Percentiles rank a stretch among this genome's conserved stretches.
phyloP scores from a whole-genome alignment of 2,888 invertebrate species.

The Eupithecia subumbrata region DNA sequence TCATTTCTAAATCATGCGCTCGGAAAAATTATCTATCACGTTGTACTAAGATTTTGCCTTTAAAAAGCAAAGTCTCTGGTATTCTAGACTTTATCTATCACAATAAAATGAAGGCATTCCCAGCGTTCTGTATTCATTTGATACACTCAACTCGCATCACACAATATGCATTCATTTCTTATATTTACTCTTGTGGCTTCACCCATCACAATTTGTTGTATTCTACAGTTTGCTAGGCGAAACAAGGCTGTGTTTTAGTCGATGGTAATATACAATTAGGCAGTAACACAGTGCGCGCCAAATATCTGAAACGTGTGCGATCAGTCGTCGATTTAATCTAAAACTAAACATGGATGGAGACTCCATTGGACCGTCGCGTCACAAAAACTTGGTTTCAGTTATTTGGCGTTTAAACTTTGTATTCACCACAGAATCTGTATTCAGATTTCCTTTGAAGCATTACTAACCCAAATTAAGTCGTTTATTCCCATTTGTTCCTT shows the following conservation, averaged over 20 bases:
- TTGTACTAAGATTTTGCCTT: neutral
- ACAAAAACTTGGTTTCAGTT: neutral
- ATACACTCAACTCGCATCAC: constrained; percentile 53
- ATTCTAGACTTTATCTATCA: neutral
- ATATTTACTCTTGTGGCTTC: constrained; percentile 39
- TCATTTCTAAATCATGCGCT: neutral
- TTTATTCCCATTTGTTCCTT: too few relatives aligned
- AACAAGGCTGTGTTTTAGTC: neutral
- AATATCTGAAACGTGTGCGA: neutral
- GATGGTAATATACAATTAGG: constrained; percentile 6
- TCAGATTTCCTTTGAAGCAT: neutral
- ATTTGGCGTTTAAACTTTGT: neutral
- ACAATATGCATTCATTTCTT: constrained; percentile 54
- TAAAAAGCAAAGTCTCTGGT: neutral
- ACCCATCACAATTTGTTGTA: constrained; percentile 9
- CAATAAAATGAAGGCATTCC: neutral
- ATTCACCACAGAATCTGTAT: neutral
- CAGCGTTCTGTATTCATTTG: constrained; percentile 68
- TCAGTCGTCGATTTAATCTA: neutral
- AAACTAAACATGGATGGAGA: neutral
- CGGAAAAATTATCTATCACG: neutral
- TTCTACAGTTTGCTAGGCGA: neutral
- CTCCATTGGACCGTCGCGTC: neutral
- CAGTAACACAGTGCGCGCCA: constrained; percentile 5
- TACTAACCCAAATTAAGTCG: neutral